phyloP scores from a whole-genome alignment of 23 tunicate genomes.

The Botrylloides violaceus region DNA sequence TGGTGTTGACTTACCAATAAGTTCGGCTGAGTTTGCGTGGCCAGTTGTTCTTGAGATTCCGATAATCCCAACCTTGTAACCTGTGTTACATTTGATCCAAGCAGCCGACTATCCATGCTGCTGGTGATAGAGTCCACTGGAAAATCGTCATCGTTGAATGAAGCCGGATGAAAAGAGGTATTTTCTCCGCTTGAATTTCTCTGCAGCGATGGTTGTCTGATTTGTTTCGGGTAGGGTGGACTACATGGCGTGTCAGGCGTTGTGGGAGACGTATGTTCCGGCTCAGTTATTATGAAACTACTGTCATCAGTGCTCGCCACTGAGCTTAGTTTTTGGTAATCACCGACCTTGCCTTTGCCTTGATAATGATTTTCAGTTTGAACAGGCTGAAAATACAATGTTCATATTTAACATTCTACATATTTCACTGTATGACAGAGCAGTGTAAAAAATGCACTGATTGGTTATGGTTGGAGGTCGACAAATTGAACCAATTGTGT shows the following conservation, averaged over 20 bases:
- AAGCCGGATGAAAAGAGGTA: not conserved
- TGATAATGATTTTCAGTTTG: too few species aligned
- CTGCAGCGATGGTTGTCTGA: not conserved
- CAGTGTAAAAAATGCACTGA: too few species aligned
- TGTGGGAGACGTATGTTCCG: not conserved
- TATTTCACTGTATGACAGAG: too few species aligned
- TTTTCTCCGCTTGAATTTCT: not conserved
- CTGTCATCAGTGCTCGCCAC: not conserved
- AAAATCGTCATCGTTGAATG: not conserved
- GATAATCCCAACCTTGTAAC: not conserved
- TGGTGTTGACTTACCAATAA: too few species aligned
- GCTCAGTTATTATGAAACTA: not conserved
- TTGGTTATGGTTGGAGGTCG: too few species aligned
- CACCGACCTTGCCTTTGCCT: not conserved
- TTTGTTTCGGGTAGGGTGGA: not conserved
- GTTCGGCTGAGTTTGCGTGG: not conserved
- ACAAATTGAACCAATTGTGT: too few species aligned
- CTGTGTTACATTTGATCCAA: not conserved
- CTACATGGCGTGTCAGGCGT: not conserved
- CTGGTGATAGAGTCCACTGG: not conserved
- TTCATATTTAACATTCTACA: too few species aligned
- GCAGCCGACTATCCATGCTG: not conserved
- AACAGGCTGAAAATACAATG: too few species aligned
- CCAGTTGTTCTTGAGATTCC: not conserved
- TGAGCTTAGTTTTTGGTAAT: not conserved